Evolutionary conservation across 1,140 invertebrate species (phyloP).

Genomic region (Diachasma alloeum): DNA sequence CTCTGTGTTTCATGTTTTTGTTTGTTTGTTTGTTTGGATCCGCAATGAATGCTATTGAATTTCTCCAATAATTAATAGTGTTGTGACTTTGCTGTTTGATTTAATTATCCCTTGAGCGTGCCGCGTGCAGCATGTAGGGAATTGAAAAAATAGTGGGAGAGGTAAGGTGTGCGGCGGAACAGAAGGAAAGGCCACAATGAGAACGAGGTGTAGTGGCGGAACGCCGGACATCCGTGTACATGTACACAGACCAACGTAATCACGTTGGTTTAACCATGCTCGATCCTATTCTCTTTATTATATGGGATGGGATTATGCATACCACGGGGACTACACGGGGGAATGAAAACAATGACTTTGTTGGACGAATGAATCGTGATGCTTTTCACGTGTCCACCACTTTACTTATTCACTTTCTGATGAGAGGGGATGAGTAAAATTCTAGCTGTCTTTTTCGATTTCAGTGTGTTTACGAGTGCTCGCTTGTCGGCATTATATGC

Average conservation of each 20-base stretch:
- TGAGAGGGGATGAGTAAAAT: not conserved
- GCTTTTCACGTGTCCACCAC: not conserved
- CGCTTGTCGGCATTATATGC: not conserved
- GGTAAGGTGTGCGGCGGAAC: too few species aligned
- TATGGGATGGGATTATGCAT: not conserved
- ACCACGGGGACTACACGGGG: slow-evolving; percentile 5
- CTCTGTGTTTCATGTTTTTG: too few species aligned
- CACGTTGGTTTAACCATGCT: not conserved
- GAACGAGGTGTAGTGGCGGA: slow-evolving; percentile 48
- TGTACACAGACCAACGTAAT: slow-evolving; percentile 15
- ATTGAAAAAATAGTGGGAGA: slow-evolving; percentile 4
- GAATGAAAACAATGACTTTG: slow-evolving; percentile 12
- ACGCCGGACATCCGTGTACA: slow-evolving; percentile 60
- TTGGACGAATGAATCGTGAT: not conserved
- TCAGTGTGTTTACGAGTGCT: not conserved
- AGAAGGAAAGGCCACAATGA: slow-evolving; percentile 26
- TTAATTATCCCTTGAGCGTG: too few species aligned
- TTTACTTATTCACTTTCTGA: not conserved
- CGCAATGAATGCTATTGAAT: too few species aligned
- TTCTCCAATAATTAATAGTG: too few species aligned
- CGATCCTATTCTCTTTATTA: not conserved
- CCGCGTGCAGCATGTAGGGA: too few species aligned
- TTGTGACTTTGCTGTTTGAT: too few species aligned
- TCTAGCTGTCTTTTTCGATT: not conserved
- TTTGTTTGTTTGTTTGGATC: too few species aligned